phyloP scores from a whole-genome alignment of 2,797 vertebrate species.

The Bothrops alternatus region DNA sequence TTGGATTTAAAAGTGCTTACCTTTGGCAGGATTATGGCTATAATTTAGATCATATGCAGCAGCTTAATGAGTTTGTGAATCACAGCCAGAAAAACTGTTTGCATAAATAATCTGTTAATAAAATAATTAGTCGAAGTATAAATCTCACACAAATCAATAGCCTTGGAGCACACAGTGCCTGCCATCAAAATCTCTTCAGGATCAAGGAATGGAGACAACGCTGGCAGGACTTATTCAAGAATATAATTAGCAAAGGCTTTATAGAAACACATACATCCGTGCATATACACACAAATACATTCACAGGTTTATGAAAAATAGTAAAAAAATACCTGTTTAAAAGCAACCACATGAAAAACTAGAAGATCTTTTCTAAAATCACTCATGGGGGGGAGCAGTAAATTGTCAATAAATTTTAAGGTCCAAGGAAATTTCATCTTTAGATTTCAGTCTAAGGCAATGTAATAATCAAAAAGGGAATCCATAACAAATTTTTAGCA shows the following conservation, averaged over 20 bases:
- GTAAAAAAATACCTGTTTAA: background rate
- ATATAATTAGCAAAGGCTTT: background rate
- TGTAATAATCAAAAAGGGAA: background rate
- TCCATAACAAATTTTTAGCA: constrained; percentile 1
- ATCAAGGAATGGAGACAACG: background rate
- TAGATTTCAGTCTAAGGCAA: constrained; percentile 40
- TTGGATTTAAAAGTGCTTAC: constrained; percentile 1
- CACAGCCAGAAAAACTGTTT: background rate
- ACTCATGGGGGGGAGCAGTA: constrained; percentile 2
- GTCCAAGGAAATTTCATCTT: constrained; percentile 34
- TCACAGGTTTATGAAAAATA: background rate
- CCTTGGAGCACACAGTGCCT: background rate
- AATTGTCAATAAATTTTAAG: constrained; percentile 40
- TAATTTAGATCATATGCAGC: background rate
- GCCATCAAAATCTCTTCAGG: constrained; percentile 6
- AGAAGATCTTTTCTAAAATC: background rate
- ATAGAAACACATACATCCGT: background rate
- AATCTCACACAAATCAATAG: constrained; percentile 24
- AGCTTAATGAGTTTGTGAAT: constrained; percentile 25
- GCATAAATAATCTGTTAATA: constrained; percentile 30
- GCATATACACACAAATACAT: background rate
- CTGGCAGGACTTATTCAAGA: background rate
- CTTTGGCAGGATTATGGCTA: background rate
- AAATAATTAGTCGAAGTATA: constrained; percentile 16
- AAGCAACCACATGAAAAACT: background rate